Evolutionary conservation across 2,113 vertebrate genomes (phyloP).

Genomic region (Gnathonemus echidnorhynchus): DNA sequence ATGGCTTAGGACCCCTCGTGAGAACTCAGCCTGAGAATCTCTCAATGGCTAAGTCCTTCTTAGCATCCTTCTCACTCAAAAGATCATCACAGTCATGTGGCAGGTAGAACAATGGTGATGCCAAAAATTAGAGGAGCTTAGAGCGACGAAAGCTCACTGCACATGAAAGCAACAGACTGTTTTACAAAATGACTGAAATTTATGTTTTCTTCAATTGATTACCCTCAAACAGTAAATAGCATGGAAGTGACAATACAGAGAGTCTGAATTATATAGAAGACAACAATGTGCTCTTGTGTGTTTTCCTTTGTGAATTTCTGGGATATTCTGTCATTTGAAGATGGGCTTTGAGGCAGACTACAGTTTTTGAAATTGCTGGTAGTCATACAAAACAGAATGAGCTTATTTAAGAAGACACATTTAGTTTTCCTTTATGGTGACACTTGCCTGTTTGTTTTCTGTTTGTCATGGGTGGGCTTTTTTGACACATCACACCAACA

Average conservation of each 20-base stretch:
- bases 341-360: background rate
- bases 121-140: background rate
- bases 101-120: background rate
- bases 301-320: background rate
- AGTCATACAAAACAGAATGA: background rate
- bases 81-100: constrained; percentile 4
- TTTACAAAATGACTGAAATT: background rate
- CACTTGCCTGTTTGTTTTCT: background rate
- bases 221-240: background rate
- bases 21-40: background rate
- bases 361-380: background rate
- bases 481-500: background rate
- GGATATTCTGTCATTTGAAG: background rate
- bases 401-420: background rate
- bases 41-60: background rate
- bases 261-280: background rate
- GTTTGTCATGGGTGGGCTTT: background rate
- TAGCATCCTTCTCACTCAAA: background rate
- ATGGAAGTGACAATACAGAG: background rate
- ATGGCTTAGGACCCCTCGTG: background rate
- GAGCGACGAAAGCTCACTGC: background rate
- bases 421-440: background rate
- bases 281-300: background rate
- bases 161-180: background rate
- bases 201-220: background rate